Conservation (phyloP, 2,888 invertebrate genomes). For the Apamea sordens region DNA sequence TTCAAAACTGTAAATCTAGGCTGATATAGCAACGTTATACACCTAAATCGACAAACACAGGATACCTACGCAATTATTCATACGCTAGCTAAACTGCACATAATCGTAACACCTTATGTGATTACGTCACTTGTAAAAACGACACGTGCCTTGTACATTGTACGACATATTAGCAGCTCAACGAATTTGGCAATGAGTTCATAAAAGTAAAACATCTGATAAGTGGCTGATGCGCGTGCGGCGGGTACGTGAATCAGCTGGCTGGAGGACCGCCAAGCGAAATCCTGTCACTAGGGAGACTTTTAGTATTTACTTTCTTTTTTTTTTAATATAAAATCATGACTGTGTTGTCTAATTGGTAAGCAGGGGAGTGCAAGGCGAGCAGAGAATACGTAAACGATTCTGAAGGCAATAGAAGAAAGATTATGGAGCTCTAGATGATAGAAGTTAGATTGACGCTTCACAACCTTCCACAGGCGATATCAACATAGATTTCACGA, state of each 20-base stretch:
- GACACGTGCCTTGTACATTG: conserved; percentile 39
- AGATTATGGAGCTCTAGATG: background rate
- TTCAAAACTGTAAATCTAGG: conserved; percentile 1
- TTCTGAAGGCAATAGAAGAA: background rate
- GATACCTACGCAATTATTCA: conserved; percentile 25
- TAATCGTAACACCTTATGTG: conserved; percentile 17
- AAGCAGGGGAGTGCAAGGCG: background rate
- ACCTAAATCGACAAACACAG: conserved; percentile 5
- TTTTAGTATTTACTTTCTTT: conserved; percentile 23
- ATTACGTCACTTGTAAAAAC: conserved; percentile 48
- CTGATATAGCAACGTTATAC: background rate
- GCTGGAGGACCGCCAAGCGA: conserved; percentile 64
- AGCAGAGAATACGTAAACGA: background rate
- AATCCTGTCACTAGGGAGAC: conserved; percentile 49
- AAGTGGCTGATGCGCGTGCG: conserved; percentile 45
- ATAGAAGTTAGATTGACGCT: background rate
- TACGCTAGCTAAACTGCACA: conserved; percentile 8
- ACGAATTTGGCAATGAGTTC: conserved; percentile 68
- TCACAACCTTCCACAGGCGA: background rate
- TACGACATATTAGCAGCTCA: conserved; percentile 39
- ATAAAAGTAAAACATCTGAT: conserved; percentile 57
- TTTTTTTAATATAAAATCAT: background rate
- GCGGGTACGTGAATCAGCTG: conserved; percentile 52
- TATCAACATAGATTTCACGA: background rate
- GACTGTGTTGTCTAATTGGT: background rate